Base-by-base conservation (phyloP, 2,113 vertebrate species). In the Nerophis ophidion region DNA sequence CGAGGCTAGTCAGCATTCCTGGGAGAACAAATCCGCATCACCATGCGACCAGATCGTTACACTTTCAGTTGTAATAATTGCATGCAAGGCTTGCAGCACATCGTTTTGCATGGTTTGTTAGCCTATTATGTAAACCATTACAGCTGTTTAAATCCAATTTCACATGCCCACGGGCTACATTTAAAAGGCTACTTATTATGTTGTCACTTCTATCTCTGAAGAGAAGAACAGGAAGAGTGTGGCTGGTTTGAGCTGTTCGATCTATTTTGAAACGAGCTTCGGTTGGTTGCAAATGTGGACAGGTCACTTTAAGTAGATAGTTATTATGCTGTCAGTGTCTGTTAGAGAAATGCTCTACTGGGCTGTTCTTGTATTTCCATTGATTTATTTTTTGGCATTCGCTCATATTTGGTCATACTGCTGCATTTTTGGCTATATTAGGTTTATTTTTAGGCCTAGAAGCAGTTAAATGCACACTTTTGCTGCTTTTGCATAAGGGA, bases 281-380 rank as follows among this genome's bases (percentile, higher is more conserved):
- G 67, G 62, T 46, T 57, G 47, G 57, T 65, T 34, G 26, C 50
- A 46, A 50, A 65, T 70, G 70, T 55, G 68, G 51, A 76, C 74
- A 65, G 17, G 68, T 57, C 52, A 1, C 1, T 66, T 48, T 62
- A 69, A 77, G 64, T 53, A 67, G 72, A 67, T 81, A 19, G 75
- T 83, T 65, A 80, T 81, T 80, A 80, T 53, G 52, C 66, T 75
- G 81, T 81, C 81, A 74, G 56, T 58, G 65, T 78, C 76, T 78
- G 71, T 61, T 54, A 34, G 62, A 55, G 57, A 71, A 15, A 26
- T 13, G 64, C 60, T 61, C 35, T n/a, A 15, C 45, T n/a, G 59
- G 61, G 69, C 74, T 74, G 19, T 61, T 64, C 48, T 63, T 73
- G 34, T 40, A 57, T 48, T 72, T 67, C 56, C 65, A 58, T n/a